Conservation (phyloP, 2,113 vertebrate species). For the Myrmecophaga tridactyla region DNA sequence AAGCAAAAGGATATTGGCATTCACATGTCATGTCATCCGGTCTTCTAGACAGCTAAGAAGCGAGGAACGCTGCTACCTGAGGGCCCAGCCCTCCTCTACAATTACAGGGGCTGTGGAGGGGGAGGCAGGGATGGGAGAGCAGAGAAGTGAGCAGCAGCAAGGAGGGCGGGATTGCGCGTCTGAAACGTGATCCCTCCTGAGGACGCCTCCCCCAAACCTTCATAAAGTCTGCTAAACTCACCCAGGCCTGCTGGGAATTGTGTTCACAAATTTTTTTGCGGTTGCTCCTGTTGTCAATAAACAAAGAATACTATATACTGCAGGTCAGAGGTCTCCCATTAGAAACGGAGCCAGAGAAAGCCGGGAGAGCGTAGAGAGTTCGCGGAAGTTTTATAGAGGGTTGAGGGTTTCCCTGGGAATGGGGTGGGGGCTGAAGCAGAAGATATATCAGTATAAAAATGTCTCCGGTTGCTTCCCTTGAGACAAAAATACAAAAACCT, state of each 20-base stretch:
- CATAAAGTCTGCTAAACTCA: background rate
- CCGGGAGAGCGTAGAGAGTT: background rate
- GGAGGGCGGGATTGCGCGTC: fast-evolving
- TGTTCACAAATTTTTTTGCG: background rate
- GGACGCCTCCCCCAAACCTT: background rate
- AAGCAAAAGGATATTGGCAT: background rate
- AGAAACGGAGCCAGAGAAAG: background rate
- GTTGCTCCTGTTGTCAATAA: background rate
- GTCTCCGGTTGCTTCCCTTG: background rate
- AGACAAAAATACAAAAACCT: background rate
- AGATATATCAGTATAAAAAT: no score
- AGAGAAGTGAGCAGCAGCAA: background rate
- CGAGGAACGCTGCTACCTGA: background rate
- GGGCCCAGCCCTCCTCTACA: background rate
- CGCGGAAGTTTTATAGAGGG: background rate
- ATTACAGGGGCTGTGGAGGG: no score
- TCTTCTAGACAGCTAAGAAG: background rate
- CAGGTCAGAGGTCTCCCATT: background rate
- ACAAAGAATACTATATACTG: background rate
- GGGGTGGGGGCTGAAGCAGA: background rate
- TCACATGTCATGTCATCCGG: background rate
- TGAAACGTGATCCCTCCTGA: no score
- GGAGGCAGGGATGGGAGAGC: background rate
- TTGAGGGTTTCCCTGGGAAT: background rate
- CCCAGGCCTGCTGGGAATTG: background rate